Conservation (phyloP, 2,113 vertebrate genomes). For the Otus sunia region DNA sequence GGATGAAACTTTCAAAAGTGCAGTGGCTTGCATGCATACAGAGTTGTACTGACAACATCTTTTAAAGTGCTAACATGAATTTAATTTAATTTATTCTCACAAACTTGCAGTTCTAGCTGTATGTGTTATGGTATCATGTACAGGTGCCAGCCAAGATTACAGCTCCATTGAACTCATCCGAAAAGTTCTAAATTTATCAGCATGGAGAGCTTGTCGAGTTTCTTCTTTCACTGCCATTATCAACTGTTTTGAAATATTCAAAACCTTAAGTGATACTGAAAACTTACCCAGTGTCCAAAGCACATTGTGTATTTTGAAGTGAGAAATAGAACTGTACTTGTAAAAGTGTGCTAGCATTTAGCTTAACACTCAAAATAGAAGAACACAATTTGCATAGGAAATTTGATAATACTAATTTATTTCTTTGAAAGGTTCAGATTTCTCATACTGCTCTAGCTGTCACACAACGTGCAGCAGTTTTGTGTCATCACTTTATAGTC, state of each 20-base stretch:
- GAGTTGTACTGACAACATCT: slow-evolving; percentile 62
- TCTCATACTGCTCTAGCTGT: background rate
- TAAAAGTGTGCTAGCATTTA: slow-evolving; percentile 33
- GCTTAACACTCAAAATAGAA: slow-evolving; percentile 27
- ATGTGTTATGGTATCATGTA: slow-evolving; percentile 56
- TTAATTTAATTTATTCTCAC: slow-evolving; percentile 63
- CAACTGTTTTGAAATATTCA: slow-evolving; percentile 66
- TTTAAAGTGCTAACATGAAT: slow-evolving; percentile 55
- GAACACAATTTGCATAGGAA: background rate
- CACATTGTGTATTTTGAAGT: slow-evolving; percentile 49
- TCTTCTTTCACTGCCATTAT: slow-evolving; percentile 37
- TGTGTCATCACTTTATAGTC: background rate
- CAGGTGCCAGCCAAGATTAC: slow-evolving; percentile 62
- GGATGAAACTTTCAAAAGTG: slow-evolving; percentile 52
- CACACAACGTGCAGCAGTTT: background rate
- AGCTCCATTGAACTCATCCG: slow-evolving; percentile 35
- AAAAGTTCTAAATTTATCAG: slow-evolving; percentile 49
- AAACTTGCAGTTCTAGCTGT: slow-evolving; percentile 50
- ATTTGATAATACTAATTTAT: background rate
- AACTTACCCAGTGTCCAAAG: slow-evolving; percentile 33
- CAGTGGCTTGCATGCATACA: slow-evolving; percentile 46
- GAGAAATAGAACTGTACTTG: slow-evolving; percentile 48
- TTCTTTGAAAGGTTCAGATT: background rate
- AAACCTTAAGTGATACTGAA: slow-evolving; percentile 52
- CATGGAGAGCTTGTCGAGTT: slow-evolving; percentile 21